Evolutionary conservation across 2,888 invertebrate genomes (phyloP).

Genomic region (Augochlorella aurata): DNA sequence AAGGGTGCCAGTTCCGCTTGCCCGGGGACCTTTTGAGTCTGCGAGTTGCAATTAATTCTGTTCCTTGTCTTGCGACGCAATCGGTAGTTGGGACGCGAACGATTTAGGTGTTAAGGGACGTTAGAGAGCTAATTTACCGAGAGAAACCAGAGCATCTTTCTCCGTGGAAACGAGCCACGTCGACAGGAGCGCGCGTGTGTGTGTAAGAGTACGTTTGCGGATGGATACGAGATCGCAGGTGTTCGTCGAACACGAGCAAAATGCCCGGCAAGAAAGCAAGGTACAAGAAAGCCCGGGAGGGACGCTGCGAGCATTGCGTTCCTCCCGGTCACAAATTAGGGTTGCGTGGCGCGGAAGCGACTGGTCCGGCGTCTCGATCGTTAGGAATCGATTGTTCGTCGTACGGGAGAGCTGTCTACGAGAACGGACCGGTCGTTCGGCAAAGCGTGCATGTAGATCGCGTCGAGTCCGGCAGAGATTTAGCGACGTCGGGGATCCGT

Average conservation of each 20-base stretch:
- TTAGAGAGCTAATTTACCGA: neutral
- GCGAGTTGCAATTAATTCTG: constrained; percentile 2
- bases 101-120: neutral
- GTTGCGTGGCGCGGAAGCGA: constrained; percentile 39
- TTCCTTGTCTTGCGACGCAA: neutral
- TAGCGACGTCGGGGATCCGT: constrained; percentile 43
- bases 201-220: constrained; percentile 58
- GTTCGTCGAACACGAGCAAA: constrained; percentile 52
- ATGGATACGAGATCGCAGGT: constrained; percentile 64
- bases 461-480: constrained; percentile 61
- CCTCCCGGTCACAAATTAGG: constrained; percentile 51
- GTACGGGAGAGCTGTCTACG: neutral
- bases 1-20: neutral
- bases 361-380: neutral
- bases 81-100: neutral
- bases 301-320: neutral
- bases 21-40: neutral
- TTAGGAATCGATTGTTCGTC: neutral
- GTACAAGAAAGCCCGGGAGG: constrained; percentile 53
- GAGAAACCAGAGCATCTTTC: constrained; percentile 18
- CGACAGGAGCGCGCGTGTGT: constrained; percentile 12
- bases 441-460: constrained; percentile 28
- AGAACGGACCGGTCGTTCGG: constrained; percentile 15
- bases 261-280: constrained; percentile 68
- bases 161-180: constrained; percentile 26